Conservation (phyloP, 2,888 invertebrate species). For the Mongoloraphidia duomilia region DNA sequence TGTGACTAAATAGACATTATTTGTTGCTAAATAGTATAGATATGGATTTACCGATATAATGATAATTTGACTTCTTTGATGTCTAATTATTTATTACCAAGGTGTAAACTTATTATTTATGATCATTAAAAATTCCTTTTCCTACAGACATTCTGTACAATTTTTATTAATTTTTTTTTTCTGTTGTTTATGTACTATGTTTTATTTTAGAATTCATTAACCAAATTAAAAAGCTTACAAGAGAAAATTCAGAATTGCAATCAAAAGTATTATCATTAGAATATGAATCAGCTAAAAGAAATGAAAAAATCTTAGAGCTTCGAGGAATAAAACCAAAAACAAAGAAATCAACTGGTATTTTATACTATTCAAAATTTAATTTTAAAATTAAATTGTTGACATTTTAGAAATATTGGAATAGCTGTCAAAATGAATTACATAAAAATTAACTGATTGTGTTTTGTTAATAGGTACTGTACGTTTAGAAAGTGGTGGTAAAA, state of each 20-base stretch:
- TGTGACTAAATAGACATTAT: not conserved
- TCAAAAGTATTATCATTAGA: constrained; percentile 47
- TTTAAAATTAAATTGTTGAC: too few species aligned
- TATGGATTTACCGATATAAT: too few species aligned
- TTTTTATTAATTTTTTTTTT: too few species aligned
- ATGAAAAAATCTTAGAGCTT: constrained; percentile 16
- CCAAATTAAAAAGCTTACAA: constrained; percentile 35
- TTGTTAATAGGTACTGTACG: constrained; percentile 13
- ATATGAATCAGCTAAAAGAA: constrained; percentile 39
- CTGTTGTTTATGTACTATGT: not conserved
- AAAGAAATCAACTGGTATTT: not conserved
- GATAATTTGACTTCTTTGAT: too few species aligned
- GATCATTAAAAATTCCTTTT: too few species aligned
- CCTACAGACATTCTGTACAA: too few species aligned
- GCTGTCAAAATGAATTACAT: too few species aligned
- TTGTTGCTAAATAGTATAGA: not conserved
- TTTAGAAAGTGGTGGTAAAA: constrained; percentile 18
- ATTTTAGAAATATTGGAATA: too few species aligned
- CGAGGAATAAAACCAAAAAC: constrained; percentile 13
- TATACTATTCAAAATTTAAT: too few species aligned
- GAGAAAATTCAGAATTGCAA: constrained; percentile 43
- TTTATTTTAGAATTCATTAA: constrained; percentile 32
- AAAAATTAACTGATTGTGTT: not conserved
- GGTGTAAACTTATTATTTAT: too few species aligned
- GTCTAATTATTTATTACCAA: too few species aligned